Evolutionary conservation across 2,888 invertebrate species (phyloP).

Genomic region (Drosophila flavopinicola): DNA sequence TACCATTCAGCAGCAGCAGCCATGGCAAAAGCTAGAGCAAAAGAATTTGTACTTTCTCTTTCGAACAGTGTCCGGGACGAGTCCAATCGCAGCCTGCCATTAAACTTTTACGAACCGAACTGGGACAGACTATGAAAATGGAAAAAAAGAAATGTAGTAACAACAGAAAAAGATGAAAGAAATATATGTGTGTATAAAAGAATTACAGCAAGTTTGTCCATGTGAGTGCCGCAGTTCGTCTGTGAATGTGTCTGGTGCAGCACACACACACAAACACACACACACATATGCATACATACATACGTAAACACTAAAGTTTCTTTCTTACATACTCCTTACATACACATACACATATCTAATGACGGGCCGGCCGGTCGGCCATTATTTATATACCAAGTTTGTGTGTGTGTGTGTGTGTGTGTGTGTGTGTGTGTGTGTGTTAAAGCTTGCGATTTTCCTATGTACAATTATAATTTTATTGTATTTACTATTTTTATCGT

Average conservation of each 20-base stretch:
- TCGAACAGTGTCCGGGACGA: slow-evolving; percentile 51
- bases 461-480: slow-evolving; percentile 82
- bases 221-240: slow-evolving; percentile 39
- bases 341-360: slow-evolving; percentile 39
- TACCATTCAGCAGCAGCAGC: slow-evolving; percentile 61
- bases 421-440: slow-evolving; percentile 21
- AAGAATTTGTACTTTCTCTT: slow-evolving; percentile 81
- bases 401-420: slow-evolving; percentile 22
- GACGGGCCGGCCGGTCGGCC: slow-evolving; percentile 45
- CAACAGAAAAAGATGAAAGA: slow-evolving; percentile 81
- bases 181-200: slow-evolving; percentile 77
- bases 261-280: slow-evolving; percentile 28
- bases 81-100: slow-evolving; percentile 61
- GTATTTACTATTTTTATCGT: slow-evolving; percentile 82
- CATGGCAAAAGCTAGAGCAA: slow-evolving; percentile 60
- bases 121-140: slow-evolving; percentile 74
- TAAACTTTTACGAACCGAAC: slow-evolving; percentile 80
- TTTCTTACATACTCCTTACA: slow-evolving; percentile 36
- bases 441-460: slow-evolving; percentile 71
- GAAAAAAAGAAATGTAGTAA: slow-evolving; percentile 75
- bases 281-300: slow-evolving; percentile 22
- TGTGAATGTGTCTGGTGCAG: slow-evolving; percentile 58
- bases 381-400: slow-evolving; percentile 44
- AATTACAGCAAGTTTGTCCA: slow-evolving; percentile 76
- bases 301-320: slow-evolving; percentile 31